Base-by-base conservation (phyloP, 2,797 vertebrate species). In the Falco rusticolus region DNA sequence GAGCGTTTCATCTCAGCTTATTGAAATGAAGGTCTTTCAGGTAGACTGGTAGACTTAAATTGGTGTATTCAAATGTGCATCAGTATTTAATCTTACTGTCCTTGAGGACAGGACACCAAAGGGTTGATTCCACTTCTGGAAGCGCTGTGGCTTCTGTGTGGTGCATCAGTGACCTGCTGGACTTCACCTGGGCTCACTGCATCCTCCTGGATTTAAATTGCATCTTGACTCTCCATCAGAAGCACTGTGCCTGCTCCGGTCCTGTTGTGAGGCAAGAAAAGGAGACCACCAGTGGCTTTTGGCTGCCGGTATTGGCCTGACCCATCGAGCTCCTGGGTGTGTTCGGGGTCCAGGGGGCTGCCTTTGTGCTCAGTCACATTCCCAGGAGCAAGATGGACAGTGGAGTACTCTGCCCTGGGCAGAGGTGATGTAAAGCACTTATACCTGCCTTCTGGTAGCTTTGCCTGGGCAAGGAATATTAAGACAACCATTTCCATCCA, bases 361-460 rank as follows among this genome's bases (percentile, higher is more conserved):
- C 37, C n/a, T 37, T 19, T 16, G 7, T 25, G 43, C 76, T 60
- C 2, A 0, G 0, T 24, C 57, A 11, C 4, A 5, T 66, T 16
- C 70, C 21, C 31, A 28, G 50, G 45, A 51, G 50, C 25, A 13
- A 22, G 39, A 3, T 5, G 25, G 25, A 13, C 0, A 0, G n/a
- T 20, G 22, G 56, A 54, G 16, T 19, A 1, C 64, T 56, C 64
- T 80, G 31, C 37, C 39, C 29, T 13, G n/a, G 64, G 71, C 76
- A 75, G 53, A 57, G 56, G 5, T 54, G 61, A 10, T 68, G 24
- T 10, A 47, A 28, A 76, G 34, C 74, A 76, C 54, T 77, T 77
- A 29, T 0, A 39, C 18, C 48, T 56, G 54, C 64, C 26, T 54
- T 88, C 39, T 17, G 43, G 41, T 43, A 90, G 57, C 69, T 79